Evolutionary conservation across 2,113 vertebrate genomes (phyloP), one percentile per base, ranked within the genome.

Genomic region (Gadus chalcogrammus): DNA sequence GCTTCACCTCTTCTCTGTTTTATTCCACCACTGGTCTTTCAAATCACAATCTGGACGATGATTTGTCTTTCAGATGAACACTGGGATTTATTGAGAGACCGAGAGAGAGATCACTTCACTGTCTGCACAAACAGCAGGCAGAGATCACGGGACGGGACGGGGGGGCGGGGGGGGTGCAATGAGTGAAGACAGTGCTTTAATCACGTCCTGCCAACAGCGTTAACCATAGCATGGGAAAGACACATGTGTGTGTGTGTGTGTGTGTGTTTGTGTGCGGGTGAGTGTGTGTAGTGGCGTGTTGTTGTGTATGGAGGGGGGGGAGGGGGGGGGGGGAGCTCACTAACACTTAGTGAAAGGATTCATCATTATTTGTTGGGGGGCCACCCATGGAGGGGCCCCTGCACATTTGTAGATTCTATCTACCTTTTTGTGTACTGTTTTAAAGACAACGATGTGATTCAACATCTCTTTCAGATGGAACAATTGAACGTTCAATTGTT

Each of bases 221-320:
- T 87, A 87, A 87, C 88, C 82, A 71, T 62, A 61, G 82, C 74
- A 85, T 90, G 87, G 88, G 79, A 89, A 85, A 88, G 81, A 81
- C 77, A 76, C 81, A 72, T 73, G 76, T 63, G 73, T 69, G 70
- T 59, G 59, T 48, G 42, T 48, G 42, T 48, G 42, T 6, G 42
- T 48, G 5, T 48, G 42, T 48, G 42, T 48, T 1, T 2, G 5
- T 48, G 42, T 48, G 5, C 12, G 42, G 3, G 8, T 90, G 85
- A 77, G 72, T 71, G 71, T 62, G 61, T 62, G 12, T 5, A 4
- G 9, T 27, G 15, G 22, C 20, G 20, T 18, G 18, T 20, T 9
- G 0, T 0, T 20, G 20, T 20, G 20, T 20, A 20, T 20, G 20
- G 20, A 20, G 20, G 20, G 20, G 20, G 18, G 18, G 11, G 56